Conservation (phyloP, 2,113 vertebrate species). For the Pygoscelis antarcticus region DNA sequence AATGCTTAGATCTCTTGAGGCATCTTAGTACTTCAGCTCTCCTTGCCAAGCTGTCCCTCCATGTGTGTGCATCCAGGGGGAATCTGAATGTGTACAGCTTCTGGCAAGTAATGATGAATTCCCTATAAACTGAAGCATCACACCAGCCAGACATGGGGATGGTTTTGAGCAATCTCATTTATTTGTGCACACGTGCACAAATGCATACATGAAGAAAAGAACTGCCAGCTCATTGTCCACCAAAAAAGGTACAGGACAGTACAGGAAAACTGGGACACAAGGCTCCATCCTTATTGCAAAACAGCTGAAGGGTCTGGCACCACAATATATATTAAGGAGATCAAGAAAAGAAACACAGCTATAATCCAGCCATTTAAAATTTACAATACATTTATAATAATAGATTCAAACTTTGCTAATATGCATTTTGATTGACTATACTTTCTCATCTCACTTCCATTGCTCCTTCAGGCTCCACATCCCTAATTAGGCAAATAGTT, state of each 20-base stretch:
- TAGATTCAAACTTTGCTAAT: slow-evolving; percentile 31
- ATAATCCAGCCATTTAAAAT: neutral
- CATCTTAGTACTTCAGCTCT: neutral
- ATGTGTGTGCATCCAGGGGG: neutral
- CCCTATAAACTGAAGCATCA: no score
- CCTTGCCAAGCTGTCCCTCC: neutral
- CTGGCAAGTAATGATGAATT: neutral
- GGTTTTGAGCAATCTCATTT: neutral
- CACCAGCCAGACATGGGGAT: no score
- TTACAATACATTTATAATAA: neutral
- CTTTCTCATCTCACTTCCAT: neutral
- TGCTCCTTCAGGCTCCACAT: slow-evolving; percentile 7
- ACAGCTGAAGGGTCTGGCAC: neutral
- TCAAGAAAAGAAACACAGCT: neutral
- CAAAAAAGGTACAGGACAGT: neutral
- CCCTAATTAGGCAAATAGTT: neutral
- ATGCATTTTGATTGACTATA: slow-evolving; percentile 38
- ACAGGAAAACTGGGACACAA: neutral
- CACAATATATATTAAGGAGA: neutral
- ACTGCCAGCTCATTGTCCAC: neutral
- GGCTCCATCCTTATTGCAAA: neutral
- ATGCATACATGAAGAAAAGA: neutral
- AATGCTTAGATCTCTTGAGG: neutral
- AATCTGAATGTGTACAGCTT: neutral
- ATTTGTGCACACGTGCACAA: neutral